Conservation (phyloP, 2,888 invertebrate genomes). For the Silvanus unidentatus region DNA sequence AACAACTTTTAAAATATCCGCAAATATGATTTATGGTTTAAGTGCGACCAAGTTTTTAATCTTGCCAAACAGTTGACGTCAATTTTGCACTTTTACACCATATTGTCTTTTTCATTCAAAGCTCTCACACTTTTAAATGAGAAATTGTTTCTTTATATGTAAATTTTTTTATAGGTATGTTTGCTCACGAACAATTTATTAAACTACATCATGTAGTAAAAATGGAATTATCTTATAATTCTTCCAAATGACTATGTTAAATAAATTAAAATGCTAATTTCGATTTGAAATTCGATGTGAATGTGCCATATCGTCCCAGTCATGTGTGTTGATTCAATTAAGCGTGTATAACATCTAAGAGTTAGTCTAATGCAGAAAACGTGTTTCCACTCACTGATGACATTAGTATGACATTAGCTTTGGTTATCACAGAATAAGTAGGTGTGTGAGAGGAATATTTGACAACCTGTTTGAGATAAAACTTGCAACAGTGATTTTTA, state of each 20-base stretch:
- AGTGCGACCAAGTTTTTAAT: conserved; percentile 27
- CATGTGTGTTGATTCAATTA: conserved; percentile 22
- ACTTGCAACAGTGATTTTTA: conserved; percentile 19
- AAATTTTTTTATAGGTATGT: no score
- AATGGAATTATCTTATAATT: no score
- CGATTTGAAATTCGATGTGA: no score
- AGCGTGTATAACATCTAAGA: conserved; percentile 18
- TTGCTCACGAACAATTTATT: no score
- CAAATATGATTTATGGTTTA: conserved; percentile 27
- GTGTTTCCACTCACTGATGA: conserved; percentile 23
- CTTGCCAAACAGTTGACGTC: conserved; percentile 22
- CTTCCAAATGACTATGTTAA: no score
- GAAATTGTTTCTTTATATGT: no score
- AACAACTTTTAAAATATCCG: conserved; percentile 28
- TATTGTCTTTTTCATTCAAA: no score
- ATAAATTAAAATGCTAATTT: no score
- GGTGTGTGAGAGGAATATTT: conserved; percentile 19
- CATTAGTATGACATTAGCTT: conserved; percentile 24
- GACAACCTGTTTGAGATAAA: conserved; percentile 20
- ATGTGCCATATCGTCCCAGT: conserved; percentile 8
- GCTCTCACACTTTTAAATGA: no score
- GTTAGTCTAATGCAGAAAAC: conserved; percentile 25
- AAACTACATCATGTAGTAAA: no score
- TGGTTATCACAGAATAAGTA: conserved; percentile 19
- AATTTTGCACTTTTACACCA: conserved; percentile 9